Base-by-base conservation (phyloP, 2,888 invertebrate species). In the Tricholauxania praeusta region DNA sequence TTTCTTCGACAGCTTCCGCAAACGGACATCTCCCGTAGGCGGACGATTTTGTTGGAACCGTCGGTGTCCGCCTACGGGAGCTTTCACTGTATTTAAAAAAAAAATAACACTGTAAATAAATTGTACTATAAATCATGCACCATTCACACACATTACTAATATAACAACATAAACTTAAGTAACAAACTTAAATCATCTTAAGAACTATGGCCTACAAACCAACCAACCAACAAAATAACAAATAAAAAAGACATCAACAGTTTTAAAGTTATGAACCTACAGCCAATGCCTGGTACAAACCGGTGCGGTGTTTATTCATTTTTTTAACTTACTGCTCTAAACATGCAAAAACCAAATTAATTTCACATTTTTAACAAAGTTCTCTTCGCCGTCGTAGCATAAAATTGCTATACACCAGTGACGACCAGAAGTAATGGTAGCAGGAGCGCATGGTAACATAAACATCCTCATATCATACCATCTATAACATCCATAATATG, bases 271-370 rank as follows among this genome's bases (percentile, higher is more conserved):
- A 39, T 17, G 17, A 51, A 65, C 17, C 59, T 53, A 67, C 52
- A 53, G 17, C 17, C 15, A 51, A 28, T 71, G 32, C 51, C 62
- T 62, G 60, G 53, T 39, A 49, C 32, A n/a, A 15, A 57, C n/a
- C 51, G 49, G 39, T 59, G 47, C 39, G 39, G 10, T 10, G 39
- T 39, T 39, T 15, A 12, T 17, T 28, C 19, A 7, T 28, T 10
- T 22, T 60, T 60, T 60, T 53, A 12, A 19, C 28, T 19, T 60
- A 22, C 60, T 22, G 32, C 22, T 66, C 39, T 10, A 52, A 65
- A 72, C 79, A 81, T 79, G 79, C 79, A 76, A 79, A 79, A 76
- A 77, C 74, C 72, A 78, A 78, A 82, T 82, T 81, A 81, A 77
- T 77, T 80, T 78, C 75, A 80, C 77, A 79, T 79, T 82, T 78